Percentiles rank a stretch among this genome's conserved stretches.
These are phyloP conservation scores for Papilio polytes DNA, from an alignment of 1,140 invertebrate species.

Conservation along the genomic window DNA sequence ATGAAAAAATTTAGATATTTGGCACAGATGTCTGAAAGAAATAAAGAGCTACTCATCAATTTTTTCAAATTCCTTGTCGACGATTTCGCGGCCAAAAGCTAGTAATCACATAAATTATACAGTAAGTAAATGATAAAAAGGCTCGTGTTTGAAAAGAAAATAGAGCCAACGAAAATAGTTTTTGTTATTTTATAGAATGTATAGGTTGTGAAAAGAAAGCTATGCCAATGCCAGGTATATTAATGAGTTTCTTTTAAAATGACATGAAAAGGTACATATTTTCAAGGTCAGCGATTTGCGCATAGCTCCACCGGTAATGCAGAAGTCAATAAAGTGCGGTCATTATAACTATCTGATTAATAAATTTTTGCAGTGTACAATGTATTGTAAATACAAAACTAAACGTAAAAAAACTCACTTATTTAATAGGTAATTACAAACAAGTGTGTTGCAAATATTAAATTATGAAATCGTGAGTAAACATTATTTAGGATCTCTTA, in stretches of 20 bases:
- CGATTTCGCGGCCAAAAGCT: too few relatives aligned
- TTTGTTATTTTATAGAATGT: not conserved
- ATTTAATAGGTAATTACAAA: not conserved
- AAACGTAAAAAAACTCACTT: not conserved
- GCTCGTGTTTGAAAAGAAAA: not conserved
- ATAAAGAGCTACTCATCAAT: too few relatives aligned
- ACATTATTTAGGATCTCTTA: not conserved
- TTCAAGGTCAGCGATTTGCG: slow-evolving; percentile 1
- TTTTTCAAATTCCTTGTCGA: too few relatives aligned
- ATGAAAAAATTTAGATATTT: too few relatives aligned
- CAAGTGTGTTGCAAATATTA: not conserved
- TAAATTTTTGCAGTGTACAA: not conserved
- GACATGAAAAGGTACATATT: slow-evolving; percentile 14
- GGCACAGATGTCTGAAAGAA: too few relatives aligned
- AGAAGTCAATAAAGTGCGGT: not conserved
- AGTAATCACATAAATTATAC: too few relatives aligned
- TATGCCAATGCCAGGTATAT: slow-evolving; percentile 8
- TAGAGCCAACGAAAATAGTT: not conserved
- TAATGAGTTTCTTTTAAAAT: slow-evolving; percentile 26
- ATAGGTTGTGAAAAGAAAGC: slow-evolving; percentile 11
- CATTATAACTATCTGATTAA: not conserved
- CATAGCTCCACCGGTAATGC: not conserved
- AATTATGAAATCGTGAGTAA: too few relatives aligned
- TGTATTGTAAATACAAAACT: not conserved
- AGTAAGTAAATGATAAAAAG: not conserved